These are phyloP conservation scores for Heliconius hermathena DNA, from an alignment of 1,140 invertebrate species.

Conservation along the genomic window DNA sequence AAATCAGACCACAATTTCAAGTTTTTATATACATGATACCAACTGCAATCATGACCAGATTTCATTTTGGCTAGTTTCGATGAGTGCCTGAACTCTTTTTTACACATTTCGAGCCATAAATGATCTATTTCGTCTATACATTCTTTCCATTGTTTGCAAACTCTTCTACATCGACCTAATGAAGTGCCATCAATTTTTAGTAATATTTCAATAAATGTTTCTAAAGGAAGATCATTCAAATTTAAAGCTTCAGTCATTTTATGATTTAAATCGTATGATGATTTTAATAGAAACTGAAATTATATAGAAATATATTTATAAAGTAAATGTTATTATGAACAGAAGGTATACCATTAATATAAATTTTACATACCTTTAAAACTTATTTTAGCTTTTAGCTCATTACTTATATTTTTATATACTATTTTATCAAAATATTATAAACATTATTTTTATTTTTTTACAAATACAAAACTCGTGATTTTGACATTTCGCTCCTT, in stretches of 20 bases:
- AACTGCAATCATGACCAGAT: slow-evolving; percentile 56
- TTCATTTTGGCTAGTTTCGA: slow-evolving; percentile 67
- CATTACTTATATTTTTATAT: not conserved
- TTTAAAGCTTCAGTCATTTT: slow-evolving; percentile 28
- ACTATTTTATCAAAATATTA: not conserved
- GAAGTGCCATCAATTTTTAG: slow-evolving; percentile 58
- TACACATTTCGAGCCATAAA: slow-evolving; percentile 63
- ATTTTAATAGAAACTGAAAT: slow-evolving; percentile 1
- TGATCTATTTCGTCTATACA: slow-evolving; percentile 56
- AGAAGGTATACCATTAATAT: too few relatives aligned
- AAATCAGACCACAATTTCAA: slow-evolving; percentile 58
- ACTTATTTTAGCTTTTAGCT: not conserved
- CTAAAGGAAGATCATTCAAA: slow-evolving; percentile 60
- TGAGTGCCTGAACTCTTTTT: slow-evolving; percentile 58
- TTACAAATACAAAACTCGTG: slow-evolving; percentile 48
- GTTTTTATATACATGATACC: slow-evolving; percentile 71
- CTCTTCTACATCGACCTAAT: slow-evolving; percentile 60
- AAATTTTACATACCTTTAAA: not conserved
- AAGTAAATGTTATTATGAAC: too few relatives aligned
- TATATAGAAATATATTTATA: not conserved
- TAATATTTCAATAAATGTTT: slow-evolving; percentile 70
- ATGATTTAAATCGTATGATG: not conserved
- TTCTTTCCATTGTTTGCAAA: slow-evolving; percentile 67
- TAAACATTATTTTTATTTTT: slow-evolving; percentile 9
- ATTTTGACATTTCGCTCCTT: slow-evolving; percentile 51